phyloP scores from a whole-genome alignment of 2,113 vertebrate species.

The Apodemus sylvaticus region DNA sequence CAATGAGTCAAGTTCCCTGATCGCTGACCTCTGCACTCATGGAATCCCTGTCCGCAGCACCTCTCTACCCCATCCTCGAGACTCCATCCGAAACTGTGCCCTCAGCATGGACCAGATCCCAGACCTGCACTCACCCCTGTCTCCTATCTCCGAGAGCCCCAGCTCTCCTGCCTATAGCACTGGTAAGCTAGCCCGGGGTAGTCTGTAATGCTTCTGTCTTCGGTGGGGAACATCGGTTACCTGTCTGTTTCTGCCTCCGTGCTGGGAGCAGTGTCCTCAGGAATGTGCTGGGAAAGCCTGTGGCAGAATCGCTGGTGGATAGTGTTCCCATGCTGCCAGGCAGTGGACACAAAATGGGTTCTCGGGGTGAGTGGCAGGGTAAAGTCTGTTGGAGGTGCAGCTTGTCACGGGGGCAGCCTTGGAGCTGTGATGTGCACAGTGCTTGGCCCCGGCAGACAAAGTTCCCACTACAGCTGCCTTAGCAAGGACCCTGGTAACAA shows the following conservation, averaged over 20 bases:
- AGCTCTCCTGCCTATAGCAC: constrained; percentile 94
- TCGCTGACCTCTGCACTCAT: constrained; percentile 6
- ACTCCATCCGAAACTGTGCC: constrained; percentile 95
- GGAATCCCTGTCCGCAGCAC: constrained; percentile 83
- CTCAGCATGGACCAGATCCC: constrained; percentile 99
- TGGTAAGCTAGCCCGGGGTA: constrained; percentile 84
- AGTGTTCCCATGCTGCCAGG: neutral
- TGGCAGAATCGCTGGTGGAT: neutral
- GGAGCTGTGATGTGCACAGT: neutral
- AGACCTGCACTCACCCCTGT: constrained; percentile 94
- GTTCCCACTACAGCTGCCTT: neutral
- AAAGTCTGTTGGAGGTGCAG: neutral
- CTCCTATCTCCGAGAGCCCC: constrained; percentile 93
- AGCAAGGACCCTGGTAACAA: neutral
- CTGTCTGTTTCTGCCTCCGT: neutral
- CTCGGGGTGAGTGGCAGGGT: neutral
- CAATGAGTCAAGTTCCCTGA: neutral
- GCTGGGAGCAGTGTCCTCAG: neutral
- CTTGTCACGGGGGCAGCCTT: neutral
- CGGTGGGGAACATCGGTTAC: neutral
- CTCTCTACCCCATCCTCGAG: constrained; percentile 93
- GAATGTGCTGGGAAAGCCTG: neutral
- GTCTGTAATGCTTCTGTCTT: neutral
- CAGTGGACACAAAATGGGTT: neutral
- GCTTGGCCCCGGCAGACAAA: neutral